Evolutionary conservation across 53 echinoderm and acorn worm genomes (phyloP).

Genomic region (Arbacia lixula): DNA sequence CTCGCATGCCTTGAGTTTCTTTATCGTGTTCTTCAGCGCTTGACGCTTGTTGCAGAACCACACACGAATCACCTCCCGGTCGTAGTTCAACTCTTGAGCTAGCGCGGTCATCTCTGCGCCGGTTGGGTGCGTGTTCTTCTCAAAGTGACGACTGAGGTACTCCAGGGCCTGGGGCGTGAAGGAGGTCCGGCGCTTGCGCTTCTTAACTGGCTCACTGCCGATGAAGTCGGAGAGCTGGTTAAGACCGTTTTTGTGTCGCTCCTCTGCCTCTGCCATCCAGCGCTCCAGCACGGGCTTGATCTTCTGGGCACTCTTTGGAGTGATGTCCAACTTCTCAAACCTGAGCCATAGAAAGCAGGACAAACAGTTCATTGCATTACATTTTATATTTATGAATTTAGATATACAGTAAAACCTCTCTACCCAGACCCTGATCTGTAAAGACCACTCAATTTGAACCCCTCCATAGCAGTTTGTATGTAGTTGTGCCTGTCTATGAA

Average conservation of each 20-base stretch:
- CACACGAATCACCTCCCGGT: conserved; percentile 95
- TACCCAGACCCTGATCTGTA: too few species aligned
- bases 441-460: too few species aligned
- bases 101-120: conserved; percentile 98
- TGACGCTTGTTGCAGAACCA: conserved; percentile 99
- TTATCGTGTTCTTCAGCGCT: conserved; percentile 98
- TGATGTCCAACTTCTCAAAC: conserved; percentile 99
- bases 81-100: conserved; percentile 92
- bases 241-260: conserved; percentile 98
- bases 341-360: too few species aligned
- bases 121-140: conserved; percentile 99
- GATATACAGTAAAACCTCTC: too few species aligned
- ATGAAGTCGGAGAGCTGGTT: conserved; percentile 98
- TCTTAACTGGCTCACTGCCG: conserved; percentile 97
- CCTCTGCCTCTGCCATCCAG: conserved; percentile 99
- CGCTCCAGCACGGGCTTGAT: conserved; percentile 98
- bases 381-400: too few species aligned
- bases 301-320: conserved; percentile 99
- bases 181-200: conserved; percentile 98
- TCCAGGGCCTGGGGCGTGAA: conserved; percentile 99
- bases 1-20: conserved; percentile 94
- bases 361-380: too few species aligned
- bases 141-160: conserved; percentile 90
- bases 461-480: too few species aligned
- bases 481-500: too few species aligned